Evolutionary conservation across 2,888 invertebrate species (phyloP), one percentile per base, ranked within the genome.

Genomic region (Nudaria mundana): DNA sequence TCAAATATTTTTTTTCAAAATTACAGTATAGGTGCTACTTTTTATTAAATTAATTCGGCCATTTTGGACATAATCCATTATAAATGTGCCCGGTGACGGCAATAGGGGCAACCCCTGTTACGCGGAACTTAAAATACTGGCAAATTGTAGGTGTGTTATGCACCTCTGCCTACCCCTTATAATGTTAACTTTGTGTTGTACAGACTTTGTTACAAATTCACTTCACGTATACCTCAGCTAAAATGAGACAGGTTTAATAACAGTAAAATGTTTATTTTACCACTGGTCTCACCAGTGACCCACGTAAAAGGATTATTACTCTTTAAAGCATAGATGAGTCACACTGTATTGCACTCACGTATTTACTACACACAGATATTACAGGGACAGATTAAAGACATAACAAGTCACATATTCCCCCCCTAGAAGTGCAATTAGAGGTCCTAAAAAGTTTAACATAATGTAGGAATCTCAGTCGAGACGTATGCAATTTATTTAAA

Each of bases 251-350:
- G 23, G n/a, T 29, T 33, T 29, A 33, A 45, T 42, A 34, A 34
- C 38, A 45, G 10, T 48, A 41, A 48, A 46, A 40, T 44, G 36
- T 55, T 55, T 36, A 45, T 28, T 30, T 41, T 37, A 44, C 28
- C 48, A 37, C 39, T 36, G 36, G 20, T 29, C 40, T 25, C 38
- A 33, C 37, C 29, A 32, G 31, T 46, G 49, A 44, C 46, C 52
- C 29, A 52, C 31, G 52, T 56, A 55, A 56, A 55, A 37, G 45
- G 49, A 56, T 52, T 55, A 56, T 49, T 36, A 47, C 56, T 38
- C 30, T 52, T 46, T 48, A 48, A 30, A 41, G 41, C n/a, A n/a
- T n/a, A n/a, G 41, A 47, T 49, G 49, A 37, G 37, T 35, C 40
- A 18, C 35, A 39, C 46, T 49, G 38, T 46, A 56, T 44, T 52